Conservation (phyloP, 1,140 invertebrate genomes). For the Musca vetustissima region DNA sequence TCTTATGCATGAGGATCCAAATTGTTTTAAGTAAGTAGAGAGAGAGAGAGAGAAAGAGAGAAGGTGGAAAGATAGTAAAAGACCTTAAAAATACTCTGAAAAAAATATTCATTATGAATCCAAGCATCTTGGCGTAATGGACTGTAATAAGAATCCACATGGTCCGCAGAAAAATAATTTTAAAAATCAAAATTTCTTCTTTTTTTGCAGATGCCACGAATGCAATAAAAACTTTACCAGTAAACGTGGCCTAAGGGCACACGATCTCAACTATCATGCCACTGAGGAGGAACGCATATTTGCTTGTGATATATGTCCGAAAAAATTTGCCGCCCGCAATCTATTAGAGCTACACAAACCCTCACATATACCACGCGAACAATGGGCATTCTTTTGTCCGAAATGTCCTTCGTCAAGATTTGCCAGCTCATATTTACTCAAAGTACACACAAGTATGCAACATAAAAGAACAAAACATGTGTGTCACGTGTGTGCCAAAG, state of each 20-base stretch:
- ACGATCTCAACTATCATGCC: slow-evolving; percentile 47
- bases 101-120: no score
- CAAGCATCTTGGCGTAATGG: no score
- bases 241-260: slow-evolving; percentile 42
- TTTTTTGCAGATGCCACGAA: slow-evolving; percentile 37
- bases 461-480: slow-evolving; percentile 46
- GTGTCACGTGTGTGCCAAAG: slow-evolving; percentile 50
- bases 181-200: neutral
- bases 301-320: slow-evolving; percentile 48
- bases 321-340: slow-evolving; percentile 44
- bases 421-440: slow-evolving; percentile 44
- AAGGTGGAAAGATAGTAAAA: neutral
- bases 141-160: no score
- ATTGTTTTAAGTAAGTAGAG: slow-evolving; percentile 43
- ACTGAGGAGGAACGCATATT: slow-evolving; percentile 46
- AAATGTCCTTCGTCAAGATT: slow-evolving; percentile 50
- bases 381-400: slow-evolving; percentile 44
- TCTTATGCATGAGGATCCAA: slow-evolving; percentile 45
- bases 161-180: no score
- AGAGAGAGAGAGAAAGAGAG: neutral
- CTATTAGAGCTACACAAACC: slow-evolving; percentile 47
- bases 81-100: no score
- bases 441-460: slow-evolving; percentile 46
- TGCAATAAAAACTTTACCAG: slow-evolving; percentile 48
- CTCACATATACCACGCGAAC: slow-evolving; percentile 45